These are phyloP conservation scores for Venusia cambrica DNA, from an alignment of 2,888 invertebrate genomes.

Conservation along the genomic window DNA sequence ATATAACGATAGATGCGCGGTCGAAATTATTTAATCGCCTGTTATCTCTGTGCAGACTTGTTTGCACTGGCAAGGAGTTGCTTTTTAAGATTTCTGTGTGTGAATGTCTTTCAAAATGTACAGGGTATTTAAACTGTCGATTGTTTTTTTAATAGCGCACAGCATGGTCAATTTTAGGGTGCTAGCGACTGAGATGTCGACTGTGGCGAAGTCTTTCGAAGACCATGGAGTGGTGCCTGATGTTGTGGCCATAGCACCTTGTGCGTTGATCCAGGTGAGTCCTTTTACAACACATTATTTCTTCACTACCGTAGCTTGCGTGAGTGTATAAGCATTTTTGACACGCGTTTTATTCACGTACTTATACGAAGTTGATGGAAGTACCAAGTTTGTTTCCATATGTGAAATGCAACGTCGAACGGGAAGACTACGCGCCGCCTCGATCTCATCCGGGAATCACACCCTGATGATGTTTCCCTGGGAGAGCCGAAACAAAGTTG, in stretches of 20 bases:
- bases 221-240: constrained; percentile 87
- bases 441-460: too few relatives aligned
- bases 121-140: constrained; percentile 54
- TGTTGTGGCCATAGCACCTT: constrained; percentile 84
- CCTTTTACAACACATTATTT: constrained; percentile 11
- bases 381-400: too few relatives aligned
- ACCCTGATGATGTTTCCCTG: too few relatives aligned
- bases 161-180: constrained; percentile 76
- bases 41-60: constrained; percentile 2
- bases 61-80: too few relatives aligned
- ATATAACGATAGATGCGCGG: too few relatives aligned
- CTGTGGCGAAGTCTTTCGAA: constrained; percentile 76
- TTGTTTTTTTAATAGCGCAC: constrained; percentile 73
- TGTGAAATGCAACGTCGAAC: too few relatives aligned
- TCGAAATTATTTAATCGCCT: constrained; percentile 8
- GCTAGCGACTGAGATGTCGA: constrained; percentile 69
- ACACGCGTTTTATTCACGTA: constrained; percentile 1
- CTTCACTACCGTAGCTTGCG: constrained; percentile 1
- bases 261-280: constrained; percentile 71
- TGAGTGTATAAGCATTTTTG: constrained; percentile 2
- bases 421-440: too few relatives aligned
- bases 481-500: too few relatives aligned
- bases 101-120: constrained; percentile 37
- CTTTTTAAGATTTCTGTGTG: too few relatives aligned
- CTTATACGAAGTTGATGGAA: too few relatives aligned